A percentile compares a stretch with the other conserved stretches of the same genome.
These are phyloP conservation scores for Eupithecia pulchellata DNA, from an alignment of 2,888 invertebrate species.

Conservation along the genomic window DNA sequence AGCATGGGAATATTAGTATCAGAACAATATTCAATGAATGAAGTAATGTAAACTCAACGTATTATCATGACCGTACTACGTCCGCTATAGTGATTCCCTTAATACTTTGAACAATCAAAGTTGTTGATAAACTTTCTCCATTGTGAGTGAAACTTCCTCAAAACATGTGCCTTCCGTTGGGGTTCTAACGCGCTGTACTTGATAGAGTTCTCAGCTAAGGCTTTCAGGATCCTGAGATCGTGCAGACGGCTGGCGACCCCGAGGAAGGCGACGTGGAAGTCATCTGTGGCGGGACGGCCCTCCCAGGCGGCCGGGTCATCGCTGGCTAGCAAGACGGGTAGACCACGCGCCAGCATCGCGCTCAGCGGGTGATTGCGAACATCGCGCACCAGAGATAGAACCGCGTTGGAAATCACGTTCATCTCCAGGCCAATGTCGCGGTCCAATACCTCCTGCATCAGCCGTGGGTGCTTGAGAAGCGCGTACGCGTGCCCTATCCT, in stretches of 20 bases:
- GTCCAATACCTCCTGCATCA: slow-evolving; percentile 84
- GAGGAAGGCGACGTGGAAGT: slow-evolving; percentile 1
- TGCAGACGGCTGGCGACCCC: slow-evolving; percentile 3
- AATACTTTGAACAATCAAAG: slow-evolving; percentile 13
- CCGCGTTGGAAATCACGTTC: slow-evolving; percentile 92
- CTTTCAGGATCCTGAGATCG: not conserved
- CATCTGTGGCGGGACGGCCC: not conserved
- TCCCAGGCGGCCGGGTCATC: slow-evolving; percentile 12
- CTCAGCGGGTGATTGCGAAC: slow-evolving; percentile 33
- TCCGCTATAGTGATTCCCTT: not conserved
- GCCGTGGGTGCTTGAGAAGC: slow-evolving; percentile 89
- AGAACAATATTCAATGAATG: not conserved
- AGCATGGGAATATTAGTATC: not conserved
- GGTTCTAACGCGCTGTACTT: slow-evolving; percentile 4
- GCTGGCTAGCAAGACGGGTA: not conserved
- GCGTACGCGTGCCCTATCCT: slow-evolving; percentile 93
- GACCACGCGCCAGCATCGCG: not conserved
- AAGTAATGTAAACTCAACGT: not conserved
- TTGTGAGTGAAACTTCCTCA: slow-evolving; percentile 67
- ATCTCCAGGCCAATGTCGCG: slow-evolving; percentile 90
- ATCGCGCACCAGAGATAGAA: slow-evolving; percentile 88
- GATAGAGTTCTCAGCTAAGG: slow-evolving; percentile 9
- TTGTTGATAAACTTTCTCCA: slow-evolving; percentile 10
- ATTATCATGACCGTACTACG: not conserved
- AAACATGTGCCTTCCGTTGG: not conserved